A percentile compares a stretch with the other conserved stretches of the same genome.
Conservation (phyloP, 1,140 invertebrate species). For the Aphis gossypii region DNA sequence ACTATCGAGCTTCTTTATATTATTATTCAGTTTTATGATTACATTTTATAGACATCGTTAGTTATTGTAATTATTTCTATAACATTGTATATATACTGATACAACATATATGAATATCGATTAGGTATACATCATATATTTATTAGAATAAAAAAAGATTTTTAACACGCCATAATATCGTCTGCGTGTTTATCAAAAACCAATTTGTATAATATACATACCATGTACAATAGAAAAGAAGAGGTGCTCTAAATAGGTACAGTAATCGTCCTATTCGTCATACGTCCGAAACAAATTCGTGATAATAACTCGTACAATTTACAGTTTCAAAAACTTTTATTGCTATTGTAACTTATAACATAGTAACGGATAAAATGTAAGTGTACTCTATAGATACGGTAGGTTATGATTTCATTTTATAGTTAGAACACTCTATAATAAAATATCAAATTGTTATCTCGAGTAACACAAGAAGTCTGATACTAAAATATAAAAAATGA, state of each 20-base stretch:
- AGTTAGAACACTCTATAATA: neutral
- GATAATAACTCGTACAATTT: neutral
- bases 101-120: neutral
- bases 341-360: neutral
- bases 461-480: neutral
- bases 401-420: neutral
- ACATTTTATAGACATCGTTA: neutral
- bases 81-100: neutral
- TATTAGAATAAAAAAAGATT: neutral
- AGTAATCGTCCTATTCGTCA: neutral
- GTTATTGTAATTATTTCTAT: neutral
- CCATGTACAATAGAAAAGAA: neutral
- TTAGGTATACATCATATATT: neutral
- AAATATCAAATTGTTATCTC: neutral
- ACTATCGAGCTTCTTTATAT: neutral
- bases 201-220: neutral
- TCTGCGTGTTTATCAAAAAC: neutral
- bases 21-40: neutral
- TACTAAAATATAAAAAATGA: neutral
- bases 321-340: conserved; percentile 2
- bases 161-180: neutral
- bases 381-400: neutral
- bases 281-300: conserved; percentile 24
- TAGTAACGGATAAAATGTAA: neutral
- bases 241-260: neutral